phyloP scores from a whole-genome alignment of 2,113 vertebrate species.

The Hippocampus comes region DNA sequence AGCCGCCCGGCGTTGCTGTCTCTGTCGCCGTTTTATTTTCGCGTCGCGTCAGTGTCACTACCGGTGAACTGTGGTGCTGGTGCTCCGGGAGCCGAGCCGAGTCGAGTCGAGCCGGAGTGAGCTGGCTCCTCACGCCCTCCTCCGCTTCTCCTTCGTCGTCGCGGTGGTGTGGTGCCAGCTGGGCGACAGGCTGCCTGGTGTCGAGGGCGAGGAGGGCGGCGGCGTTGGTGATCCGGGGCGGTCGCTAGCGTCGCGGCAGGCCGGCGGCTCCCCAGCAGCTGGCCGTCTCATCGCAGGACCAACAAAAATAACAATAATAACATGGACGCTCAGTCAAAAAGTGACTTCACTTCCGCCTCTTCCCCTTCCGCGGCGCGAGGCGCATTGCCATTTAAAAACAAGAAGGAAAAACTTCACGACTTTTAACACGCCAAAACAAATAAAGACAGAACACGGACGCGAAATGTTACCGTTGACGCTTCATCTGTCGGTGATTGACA shows the following conservation, averaged over 20 bases:
- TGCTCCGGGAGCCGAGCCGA: constrained; percentile 34
- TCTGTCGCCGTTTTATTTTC: constrained; percentile 59
- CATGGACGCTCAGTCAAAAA: constrained; percentile 76
- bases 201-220: constrained; percentile 36
- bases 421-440: background rate
- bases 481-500: constrained; percentile 29
- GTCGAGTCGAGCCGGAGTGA: constrained; percentile 4
- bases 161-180: constrained; percentile 31
- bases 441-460: background rate
- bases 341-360: constrained; percentile 80
- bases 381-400: constrained; percentile 23
- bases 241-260: constrained; percentile 30
- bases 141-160: constrained; percentile 9
- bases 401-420: background rate
- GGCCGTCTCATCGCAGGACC: constrained; percentile 75
- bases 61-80: background rate
- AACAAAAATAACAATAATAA: constrained; percentile 82
- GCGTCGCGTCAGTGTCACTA: background rate
- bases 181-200: constrained; percentile 62
- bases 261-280: constrained; percentile 58
- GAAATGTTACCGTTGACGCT: background rate
- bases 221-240: constrained; percentile 43
- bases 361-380: constrained; percentile 63
- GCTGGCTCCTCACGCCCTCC: constrained; percentile 56
- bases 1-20: constrained; percentile 52